These are phyloP conservation scores for Microctonus aethiopoides DNA, from an alignment of 2,888 invertebrate genomes.

Conservation along the genomic window DNA sequence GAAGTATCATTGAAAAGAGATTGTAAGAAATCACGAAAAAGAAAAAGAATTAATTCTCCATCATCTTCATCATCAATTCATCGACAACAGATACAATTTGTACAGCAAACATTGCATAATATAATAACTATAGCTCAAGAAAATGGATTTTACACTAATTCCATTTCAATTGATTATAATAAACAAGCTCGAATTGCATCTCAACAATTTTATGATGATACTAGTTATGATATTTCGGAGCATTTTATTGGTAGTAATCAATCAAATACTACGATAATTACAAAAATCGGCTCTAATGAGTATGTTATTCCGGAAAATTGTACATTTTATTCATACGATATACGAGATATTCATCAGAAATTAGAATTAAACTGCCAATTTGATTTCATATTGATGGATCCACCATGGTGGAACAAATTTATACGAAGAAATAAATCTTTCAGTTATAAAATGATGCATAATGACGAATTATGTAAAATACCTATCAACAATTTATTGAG, in stretches of 20 bases:
- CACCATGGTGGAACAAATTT: slow-evolving; percentile 93
- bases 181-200: slow-evolving; percentile 61
- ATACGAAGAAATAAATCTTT: slow-evolving; percentile 20
- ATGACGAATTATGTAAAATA: slow-evolving; percentile 78
- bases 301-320: slow-evolving; percentile 78
- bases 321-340: slow-evolving; percentile 76
- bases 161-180: slow-evolving; percentile 56
- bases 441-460: slow-evolving; percentile 85
- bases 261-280: slow-evolving; percentile 68
- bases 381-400: slow-evolving; percentile 90
- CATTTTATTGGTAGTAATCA: slow-evolving; percentile 72
- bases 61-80: too few species aligned
- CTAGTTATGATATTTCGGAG: slow-evolving; percentile 44
- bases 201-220: slow-evolving; percentile 65
- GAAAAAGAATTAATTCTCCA: slow-evolving; percentile 42
- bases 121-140: slow-evolving; percentile 48
- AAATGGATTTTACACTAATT: slow-evolving; percentile 48
- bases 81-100: slow-evolving; percentile 54
- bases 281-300: slow-evolving; percentile 66
- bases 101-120: slow-evolving; percentile 51
- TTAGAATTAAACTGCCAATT: slow-evolving; percentile 70
- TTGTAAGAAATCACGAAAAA: slow-evolving; percentile 60
- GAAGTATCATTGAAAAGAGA: slow-evolving; percentile 19
- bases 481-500: slow-evolving; percentile 76
- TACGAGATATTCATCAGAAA: slow-evolving; percentile 71